Evolutionary conservation across 92 coral and sea anemone species (phyloP).

Genomic region (Virgularia gustaviana): DNA sequence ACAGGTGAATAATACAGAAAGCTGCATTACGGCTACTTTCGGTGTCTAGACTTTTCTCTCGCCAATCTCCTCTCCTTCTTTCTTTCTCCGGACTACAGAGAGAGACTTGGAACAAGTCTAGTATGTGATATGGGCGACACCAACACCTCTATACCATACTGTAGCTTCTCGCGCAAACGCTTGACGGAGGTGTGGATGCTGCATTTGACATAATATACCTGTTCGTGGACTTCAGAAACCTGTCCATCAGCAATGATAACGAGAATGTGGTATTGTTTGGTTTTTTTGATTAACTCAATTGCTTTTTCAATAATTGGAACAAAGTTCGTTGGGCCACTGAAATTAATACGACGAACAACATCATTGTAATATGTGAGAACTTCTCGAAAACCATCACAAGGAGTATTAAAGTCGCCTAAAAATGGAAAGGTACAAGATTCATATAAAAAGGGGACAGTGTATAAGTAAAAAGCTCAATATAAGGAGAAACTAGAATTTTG

Average conservation of each 20-base stretch:
- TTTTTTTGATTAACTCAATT: constrained; percentile 66
- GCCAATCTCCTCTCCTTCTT: too few species aligned
- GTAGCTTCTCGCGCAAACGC: too few species aligned
- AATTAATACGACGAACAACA: constrained; percentile 68
- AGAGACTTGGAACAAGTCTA: too few species aligned
- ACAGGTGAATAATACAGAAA: too few species aligned
- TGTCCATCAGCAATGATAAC: constrained; percentile 98
- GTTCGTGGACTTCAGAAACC: constrained; percentile 86
- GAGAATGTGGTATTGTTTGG: constrained; percentile 64
- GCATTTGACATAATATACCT: too few species aligned
- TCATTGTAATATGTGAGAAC: constrained; percentile 70
- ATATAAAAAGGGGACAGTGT: background rate
- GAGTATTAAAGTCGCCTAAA: constrained; percentile 50
- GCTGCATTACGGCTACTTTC: too few species aligned
- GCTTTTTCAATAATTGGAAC: constrained; percentile 90
- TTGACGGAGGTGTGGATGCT: too few species aligned
- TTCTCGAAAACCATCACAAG: constrained; percentile 76
- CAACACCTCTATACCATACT: too few species aligned
- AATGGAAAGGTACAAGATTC: background rate
- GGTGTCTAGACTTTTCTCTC: too few species aligned
- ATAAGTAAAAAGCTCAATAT: background rate
- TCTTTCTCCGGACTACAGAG: too few species aligned
- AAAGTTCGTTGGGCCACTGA: constrained; percentile 95
- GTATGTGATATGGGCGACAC: too few species aligned
- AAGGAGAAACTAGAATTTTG: background rate